Conservation (phyloP, 2,797 vertebrate genomes). For the Sus cebifrons region DNA sequence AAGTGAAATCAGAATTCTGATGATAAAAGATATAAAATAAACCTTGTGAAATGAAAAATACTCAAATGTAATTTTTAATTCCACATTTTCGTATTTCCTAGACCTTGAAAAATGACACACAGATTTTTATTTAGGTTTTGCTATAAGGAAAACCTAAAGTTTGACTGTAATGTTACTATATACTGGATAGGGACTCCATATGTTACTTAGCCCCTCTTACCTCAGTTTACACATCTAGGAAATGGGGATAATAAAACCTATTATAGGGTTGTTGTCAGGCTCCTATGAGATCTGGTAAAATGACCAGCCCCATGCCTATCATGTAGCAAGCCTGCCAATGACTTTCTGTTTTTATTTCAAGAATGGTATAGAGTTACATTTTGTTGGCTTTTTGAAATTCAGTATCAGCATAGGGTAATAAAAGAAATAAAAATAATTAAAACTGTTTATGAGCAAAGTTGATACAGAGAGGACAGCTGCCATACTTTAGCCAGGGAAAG, state of each 20-base stretch:
- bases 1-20: constrained; percentile 32
- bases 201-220: not conserved
- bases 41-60: constrained; percentile 13
- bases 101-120: not conserved
- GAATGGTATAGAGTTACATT: not conserved
- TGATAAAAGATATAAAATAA: not conserved
- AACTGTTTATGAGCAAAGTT: constrained; percentile 29
- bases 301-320: not conserved
- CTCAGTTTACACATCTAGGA: not conserved
- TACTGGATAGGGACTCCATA: not conserved
- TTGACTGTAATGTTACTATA: not conserved
- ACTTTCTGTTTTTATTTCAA: constrained; percentile 53
- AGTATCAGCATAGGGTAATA: not conserved
- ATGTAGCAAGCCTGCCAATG: not conserved
- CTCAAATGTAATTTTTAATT: not conserved
- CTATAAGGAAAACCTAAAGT: not conserved
- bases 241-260: not conserved
- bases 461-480: constrained; percentile 10
- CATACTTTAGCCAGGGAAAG: not conserved
- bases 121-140: constrained; percentile 34
- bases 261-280: not conserved
- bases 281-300: not conserved
- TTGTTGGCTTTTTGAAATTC: constrained; percentile 55
- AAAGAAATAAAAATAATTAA: constrained; percentile 58
- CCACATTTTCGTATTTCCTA: not conserved